phyloP scores from a whole-genome alignment of 1,140 invertebrate genomes.

The Dolichoris vasculosae region DNA sequence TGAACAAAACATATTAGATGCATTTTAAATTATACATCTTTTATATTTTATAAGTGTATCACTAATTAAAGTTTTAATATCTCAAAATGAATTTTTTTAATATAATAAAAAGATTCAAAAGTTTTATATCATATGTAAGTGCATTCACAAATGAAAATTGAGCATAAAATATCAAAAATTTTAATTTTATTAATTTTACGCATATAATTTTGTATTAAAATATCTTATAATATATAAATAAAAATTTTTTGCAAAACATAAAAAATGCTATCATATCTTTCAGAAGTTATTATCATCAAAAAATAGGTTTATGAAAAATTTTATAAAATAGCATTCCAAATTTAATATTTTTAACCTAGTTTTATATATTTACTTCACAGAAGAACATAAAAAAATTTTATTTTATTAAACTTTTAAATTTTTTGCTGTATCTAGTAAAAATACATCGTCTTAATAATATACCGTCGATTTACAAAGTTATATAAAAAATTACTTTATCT shows the following conservation, averaged over 20 bases:
- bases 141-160: neutral
- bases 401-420: too few species aligned
- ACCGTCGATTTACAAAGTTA: too few species aligned
- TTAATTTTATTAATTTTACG: neutral
- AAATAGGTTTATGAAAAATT: too few species aligned
- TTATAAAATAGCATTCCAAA: too few species aligned
- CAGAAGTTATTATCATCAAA: neutral
- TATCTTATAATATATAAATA: neutral
- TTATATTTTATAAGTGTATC: neutral
- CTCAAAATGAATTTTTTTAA: conserved; percentile 18
- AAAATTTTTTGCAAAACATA: neutral
- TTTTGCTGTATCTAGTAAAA: too few species aligned
- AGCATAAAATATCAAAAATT: neutral
- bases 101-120: neutral
- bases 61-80: neutral
- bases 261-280: neutral
- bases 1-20: too few species aligned
- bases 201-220: neutral
- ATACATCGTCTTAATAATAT: too few species aligned
- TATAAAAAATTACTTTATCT: too few species aligned
- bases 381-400: too few species aligned
- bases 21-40: too few species aligned
- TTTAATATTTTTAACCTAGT: too few species aligned
- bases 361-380: too few species aligned
- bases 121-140: neutral